Conservation (phyloP, 2,797 vertebrate species). For the Podarcis siculus region DNA sequence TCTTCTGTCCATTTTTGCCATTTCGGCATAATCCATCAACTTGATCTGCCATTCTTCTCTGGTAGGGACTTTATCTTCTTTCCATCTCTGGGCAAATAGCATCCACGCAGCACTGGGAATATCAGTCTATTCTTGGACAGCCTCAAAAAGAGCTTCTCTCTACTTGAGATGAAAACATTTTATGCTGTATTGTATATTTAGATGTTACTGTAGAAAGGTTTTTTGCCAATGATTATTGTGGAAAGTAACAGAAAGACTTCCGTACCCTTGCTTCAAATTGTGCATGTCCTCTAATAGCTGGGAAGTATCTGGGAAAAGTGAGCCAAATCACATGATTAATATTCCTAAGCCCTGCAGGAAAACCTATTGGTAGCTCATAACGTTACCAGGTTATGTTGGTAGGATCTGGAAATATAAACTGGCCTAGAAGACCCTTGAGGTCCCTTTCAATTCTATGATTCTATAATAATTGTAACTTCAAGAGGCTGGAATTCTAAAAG, state of each 20-base stretch:
- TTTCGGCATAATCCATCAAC: no score
- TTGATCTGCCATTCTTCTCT: no score
- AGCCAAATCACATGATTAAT: no score
- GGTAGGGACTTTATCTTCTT: no score
- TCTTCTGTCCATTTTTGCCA: no score
- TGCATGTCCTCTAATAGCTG: background rate
- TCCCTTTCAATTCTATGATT: background rate
- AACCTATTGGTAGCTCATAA: background rate
- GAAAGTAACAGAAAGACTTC: rapidly evolving
- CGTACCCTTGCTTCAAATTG: rapidly evolving
- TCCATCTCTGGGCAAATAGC: background rate
- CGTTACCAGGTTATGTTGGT: background rate
- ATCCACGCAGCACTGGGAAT: background rate
- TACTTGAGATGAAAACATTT: rapidly evolving
- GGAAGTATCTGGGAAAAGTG: background rate
- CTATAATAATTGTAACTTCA: background rate
- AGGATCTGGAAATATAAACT: background rate
- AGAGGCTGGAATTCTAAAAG: background rate
- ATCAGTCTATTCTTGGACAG: background rate
- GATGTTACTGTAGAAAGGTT: background rate
- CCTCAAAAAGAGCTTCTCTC: background rate
- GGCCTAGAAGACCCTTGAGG: background rate
- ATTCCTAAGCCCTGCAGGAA: background rate
- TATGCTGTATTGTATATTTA: background rate
- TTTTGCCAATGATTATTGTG: background rate